Evolutionary conservation across 2,888 invertebrate species (phyloP).

Genomic region (Hipparchia semele): DNA sequence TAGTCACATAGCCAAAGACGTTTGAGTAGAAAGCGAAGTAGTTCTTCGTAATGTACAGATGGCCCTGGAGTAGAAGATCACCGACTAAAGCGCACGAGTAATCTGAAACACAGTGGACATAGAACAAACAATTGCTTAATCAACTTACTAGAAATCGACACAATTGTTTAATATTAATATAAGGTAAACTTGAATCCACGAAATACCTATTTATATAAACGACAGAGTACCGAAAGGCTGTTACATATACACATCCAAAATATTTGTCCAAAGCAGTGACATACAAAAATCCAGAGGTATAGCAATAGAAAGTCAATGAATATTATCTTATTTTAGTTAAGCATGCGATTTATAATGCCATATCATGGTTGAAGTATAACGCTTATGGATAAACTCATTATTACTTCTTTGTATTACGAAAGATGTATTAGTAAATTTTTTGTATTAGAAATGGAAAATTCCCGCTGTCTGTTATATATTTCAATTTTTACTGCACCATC

Average conservation of each 20-base stretch:
- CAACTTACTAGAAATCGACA: neutral
- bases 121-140: neutral
- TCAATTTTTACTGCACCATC: neutral
- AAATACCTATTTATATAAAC: neutral
- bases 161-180: no score
- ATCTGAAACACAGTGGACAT: constrained; percentile 78
- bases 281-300: constrained; percentile 21
- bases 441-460: neutral
- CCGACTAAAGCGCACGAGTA: constrained; percentile 96
- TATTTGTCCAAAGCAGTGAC: constrained; percentile 22
- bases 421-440: no score
- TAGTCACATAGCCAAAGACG: constrained; percentile 96
- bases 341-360: neutral
- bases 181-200: no score
- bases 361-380: neutral
- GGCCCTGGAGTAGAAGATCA: constrained; percentile 96
- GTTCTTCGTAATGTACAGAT: constrained; percentile 96
- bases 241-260: constrained; percentile 14
- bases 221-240: constrained; percentile 23
- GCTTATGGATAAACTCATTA: no score
- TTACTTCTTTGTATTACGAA: no score
- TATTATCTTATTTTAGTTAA: no score
- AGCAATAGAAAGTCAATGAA: constrained; percentile 1
- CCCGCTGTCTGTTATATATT: neutral
- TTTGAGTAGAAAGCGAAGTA: constrained; percentile 98